These are phyloP conservation scores for Geopemphigus sp. DNA, from an alignment of 1,140 invertebrate species.

Conservation along the genomic window DNA sequence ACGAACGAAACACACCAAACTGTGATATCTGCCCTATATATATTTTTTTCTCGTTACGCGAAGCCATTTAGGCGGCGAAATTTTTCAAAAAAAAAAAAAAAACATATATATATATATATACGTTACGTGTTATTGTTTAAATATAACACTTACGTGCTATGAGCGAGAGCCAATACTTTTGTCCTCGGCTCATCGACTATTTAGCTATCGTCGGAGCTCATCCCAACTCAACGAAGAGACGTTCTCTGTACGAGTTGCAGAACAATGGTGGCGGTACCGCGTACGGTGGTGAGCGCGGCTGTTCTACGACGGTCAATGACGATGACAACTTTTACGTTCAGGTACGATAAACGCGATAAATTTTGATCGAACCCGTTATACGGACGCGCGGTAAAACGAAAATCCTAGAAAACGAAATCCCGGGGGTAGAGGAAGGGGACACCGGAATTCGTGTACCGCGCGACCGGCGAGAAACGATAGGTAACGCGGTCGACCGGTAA, in stretches of 20 bases:
- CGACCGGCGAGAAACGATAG: too few species aligned
- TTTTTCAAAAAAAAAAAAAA: slow-evolving; percentile 4
- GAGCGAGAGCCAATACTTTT: slow-evolving; percentile 54
- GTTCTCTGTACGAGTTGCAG: slow-evolving; percentile 32
- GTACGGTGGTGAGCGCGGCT: too few species aligned
- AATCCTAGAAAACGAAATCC: too few species aligned
- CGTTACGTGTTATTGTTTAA: background rate
- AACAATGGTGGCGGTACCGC: slow-evolving; percentile 57
- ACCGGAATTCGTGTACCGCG: too few species aligned
- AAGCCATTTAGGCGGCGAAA: slow-evolving; percentile 13
- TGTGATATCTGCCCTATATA: slow-evolving; percentile 42
- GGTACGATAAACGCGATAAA: background rate
- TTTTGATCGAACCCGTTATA: too few species aligned
- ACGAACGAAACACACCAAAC: slow-evolving; percentile 23
- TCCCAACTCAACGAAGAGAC: slow-evolving; percentile 61
- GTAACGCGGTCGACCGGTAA: background rate
- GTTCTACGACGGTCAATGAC: slow-evolving; percentile 76
- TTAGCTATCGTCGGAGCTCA: slow-evolving; percentile 91
- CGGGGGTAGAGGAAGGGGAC: too few species aligned
- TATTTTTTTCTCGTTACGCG: slow-evolving; percentile 27
- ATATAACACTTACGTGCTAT: slow-evolving; percentile 26
- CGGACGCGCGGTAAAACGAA: too few species aligned
- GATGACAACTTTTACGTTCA: slow-evolving; percentile 58
- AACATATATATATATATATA: too few species aligned
- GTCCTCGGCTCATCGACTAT: slow-evolving; percentile 88